phyloP scores from a whole-genome alignment of 2,113 vertebrate genomes.

The Equus quagga region DNA sequence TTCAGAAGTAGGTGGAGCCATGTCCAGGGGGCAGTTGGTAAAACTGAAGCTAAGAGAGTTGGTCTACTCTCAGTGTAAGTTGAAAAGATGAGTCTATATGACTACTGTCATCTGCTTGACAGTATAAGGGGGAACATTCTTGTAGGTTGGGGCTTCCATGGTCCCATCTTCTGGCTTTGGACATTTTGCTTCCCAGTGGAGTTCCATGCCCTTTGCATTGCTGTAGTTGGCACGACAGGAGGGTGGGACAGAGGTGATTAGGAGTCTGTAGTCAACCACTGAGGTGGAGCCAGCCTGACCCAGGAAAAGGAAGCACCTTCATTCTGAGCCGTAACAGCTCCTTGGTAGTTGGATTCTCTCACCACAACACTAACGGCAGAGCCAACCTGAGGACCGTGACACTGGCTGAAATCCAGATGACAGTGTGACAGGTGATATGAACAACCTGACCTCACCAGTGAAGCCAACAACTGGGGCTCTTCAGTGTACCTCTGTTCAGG shows the following conservation, averaged over 20 bases:
- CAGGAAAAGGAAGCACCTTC: neutral
- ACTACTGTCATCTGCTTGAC: neutral
- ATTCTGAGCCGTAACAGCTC: rapidly evolving
- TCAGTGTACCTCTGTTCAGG: too few species aligned
- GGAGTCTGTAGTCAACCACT: neutral
- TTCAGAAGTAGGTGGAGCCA: neutral
- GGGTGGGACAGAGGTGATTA: rapidly evolving
- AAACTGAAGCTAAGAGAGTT: neutral
- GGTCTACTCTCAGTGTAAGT: neutral
- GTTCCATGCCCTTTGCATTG: neutral
- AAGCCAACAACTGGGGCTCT: too few species aligned
- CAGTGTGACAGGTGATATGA: neutral
- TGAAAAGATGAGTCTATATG: neutral
- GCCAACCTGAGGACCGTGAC: rapidly evolving
- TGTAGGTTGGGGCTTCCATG: rapidly evolving
- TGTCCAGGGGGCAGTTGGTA: rapidly evolving
- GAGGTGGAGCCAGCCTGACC: neutral
- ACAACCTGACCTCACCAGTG: rapidly evolving
- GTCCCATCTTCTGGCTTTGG: neutral
- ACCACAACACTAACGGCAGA: neutral
- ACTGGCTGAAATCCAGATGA: rapidly evolving
- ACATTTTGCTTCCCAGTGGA: neutral
- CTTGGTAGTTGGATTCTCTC: rapidly evolving
- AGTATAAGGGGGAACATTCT: rapidly evolving
- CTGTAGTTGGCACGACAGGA: rapidly evolving